A percentile compares a stretch with the other conserved stretches of the same genome.
phyloP scores from a whole-genome alignment of 2,113 vertebrate species.

The Fregata magnificens region DNA sequence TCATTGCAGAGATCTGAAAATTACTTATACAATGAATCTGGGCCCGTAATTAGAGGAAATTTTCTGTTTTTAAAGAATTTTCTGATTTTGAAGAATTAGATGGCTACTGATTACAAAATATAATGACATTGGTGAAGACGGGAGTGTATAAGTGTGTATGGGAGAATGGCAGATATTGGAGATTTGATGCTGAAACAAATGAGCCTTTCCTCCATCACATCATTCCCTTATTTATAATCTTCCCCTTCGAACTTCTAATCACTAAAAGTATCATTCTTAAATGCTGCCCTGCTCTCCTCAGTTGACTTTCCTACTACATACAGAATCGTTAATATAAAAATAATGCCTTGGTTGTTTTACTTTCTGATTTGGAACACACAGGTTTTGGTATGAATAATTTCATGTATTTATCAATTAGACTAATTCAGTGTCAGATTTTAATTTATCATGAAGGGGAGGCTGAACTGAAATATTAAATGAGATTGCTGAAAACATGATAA shows the following conservation, averaged over 20 bases:
- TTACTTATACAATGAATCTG: not conserved
- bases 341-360: not conserved
- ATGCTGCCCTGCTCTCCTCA: not conserved
- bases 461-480: not conserved
- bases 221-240: not conserved
- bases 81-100: not conserved
- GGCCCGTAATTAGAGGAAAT: slow-evolving; percentile 2
- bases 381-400: not conserved
- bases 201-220: not conserved
- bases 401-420: not conserved
- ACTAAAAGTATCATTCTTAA: not conserved
- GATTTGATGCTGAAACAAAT: slow-evolving; percentile 2
- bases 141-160: not conserved
- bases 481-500: not conserved
- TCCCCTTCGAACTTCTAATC: not conserved
- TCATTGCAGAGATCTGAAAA: slow-evolving; percentile 11
- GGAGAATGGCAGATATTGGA: not conserved
- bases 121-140: not conserved
- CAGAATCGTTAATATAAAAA: not conserved
- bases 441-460: not conserved
- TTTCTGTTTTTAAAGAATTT: not conserved
- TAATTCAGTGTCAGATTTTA: not conserved
- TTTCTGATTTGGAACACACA: not conserved
- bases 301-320: not conserved
- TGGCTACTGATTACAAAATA: not conserved